Base-by-base conservation (phyloP, 2,888 invertebrate genomes). In the Lomographa bimaculata region DNA sequence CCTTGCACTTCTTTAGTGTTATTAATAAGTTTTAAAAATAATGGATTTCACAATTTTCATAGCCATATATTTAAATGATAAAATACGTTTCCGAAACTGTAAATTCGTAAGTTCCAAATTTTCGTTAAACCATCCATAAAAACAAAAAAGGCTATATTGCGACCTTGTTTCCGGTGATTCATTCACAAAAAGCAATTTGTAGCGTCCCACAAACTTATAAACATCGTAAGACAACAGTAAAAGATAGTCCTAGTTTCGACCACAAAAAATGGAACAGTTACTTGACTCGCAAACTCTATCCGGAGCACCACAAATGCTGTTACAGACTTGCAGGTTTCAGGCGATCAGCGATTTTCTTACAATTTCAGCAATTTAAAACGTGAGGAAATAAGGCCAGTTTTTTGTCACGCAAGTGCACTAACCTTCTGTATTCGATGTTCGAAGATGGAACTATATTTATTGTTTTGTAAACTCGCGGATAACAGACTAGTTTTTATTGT, bases 381-480 rank as follows among this genome's bases (percentile, higher is more conserved):
- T 14, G 1, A 14, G 14, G 19, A 3, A 26, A 28, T 29, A 16
- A 28, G 16, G 16, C 14, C 12, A 28, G 19, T 10, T 12, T 24
- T 27, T 17, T 32, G 24, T 17, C 40, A 41, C 38, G 18, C 7
- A 26, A 42, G n/a, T 35, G 6, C 29, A 53, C 53, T 53, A 43
- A 53, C 53, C 53, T 53, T 49, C 2, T 28, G 12, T 42, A 29
- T 17, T 4, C 17, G 28, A 5, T 5, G 25, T 23, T 36, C 24
- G 36, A 19, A 32, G 36, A 32, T 27, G 17, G 43, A 40, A 38
- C 20, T 10, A 36, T 19, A 26, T 39, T 28, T 20, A 9, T 23
- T 27, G 32, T n/a, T 42, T 9, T n/a, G n/a, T n/a, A 21, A 35
- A 46, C 44, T 53, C 50, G 49, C 49, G 44, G 21, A 5, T 32